phyloP scores from a whole-genome alignment of 2,888 invertebrate species.

The Phytoseiulus persimilis region DNA sequence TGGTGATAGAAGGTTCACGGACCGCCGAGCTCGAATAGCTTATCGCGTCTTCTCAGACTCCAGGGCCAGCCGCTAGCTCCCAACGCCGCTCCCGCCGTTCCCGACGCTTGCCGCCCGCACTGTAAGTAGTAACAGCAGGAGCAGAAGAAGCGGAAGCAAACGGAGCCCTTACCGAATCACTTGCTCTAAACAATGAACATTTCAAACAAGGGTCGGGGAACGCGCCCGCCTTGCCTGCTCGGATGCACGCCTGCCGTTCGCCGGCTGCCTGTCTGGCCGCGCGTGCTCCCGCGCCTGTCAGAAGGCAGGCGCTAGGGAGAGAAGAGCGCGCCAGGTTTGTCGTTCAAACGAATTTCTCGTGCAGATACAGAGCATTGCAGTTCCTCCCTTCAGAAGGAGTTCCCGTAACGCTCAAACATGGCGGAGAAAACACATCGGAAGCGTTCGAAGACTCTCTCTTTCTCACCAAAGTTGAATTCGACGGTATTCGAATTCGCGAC shows the following conservation, averaged over 20 bases:
- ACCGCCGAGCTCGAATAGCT: constrained; percentile 37
- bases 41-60: constrained; percentile 34
- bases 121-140: background rate
- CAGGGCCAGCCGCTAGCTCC: background rate
- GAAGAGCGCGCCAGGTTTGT: background rate
- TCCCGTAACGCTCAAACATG: background rate
- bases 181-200: constrained; percentile 5
- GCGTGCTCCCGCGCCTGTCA: background rate
- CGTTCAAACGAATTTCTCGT: background rate
- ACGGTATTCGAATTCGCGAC: too few relatives aligned
- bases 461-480: too few relatives aligned
- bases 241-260: background rate
- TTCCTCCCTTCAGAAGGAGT: background rate
- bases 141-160: constrained; percentile 5
- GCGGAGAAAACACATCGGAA: too few relatives aligned
- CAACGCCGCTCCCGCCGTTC: constrained; percentile 1
- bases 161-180: constrained; percentile 5
- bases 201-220: background rate
- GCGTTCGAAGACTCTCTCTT: too few relatives aligned
- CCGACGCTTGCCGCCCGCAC: constrained; percentile 7
- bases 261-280: background rate
- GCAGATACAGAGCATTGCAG: background rate
- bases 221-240: background rate
- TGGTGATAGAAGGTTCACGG: constrained; percentile 37
- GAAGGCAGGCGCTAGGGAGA: background rate